Percentiles rank a stretch among this genome's conserved stretches.
phyloP scores from a whole-genome alignment of 2,113 vertebrate species.

The Gymnogyps californianus region DNA sequence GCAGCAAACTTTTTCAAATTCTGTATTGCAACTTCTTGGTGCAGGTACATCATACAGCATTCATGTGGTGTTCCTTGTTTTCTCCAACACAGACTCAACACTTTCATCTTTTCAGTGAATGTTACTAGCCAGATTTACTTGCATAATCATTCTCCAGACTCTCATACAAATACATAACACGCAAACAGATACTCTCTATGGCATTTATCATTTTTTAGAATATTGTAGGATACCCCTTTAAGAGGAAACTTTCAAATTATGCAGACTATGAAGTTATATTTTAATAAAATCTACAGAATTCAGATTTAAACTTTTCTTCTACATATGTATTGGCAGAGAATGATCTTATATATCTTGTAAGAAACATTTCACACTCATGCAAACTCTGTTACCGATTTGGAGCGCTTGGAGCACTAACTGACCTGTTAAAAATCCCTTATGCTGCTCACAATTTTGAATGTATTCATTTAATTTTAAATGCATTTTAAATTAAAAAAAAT shows the following conservation, averaged over 20 bases:
- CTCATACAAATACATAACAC: not conserved
- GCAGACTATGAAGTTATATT: not conserved
- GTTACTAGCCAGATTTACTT: not conserved
- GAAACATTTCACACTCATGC: too few species aligned
- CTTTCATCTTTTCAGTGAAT: not conserved
- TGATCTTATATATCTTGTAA: not conserved
- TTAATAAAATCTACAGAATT: not conserved
- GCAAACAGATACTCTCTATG: not conserved
- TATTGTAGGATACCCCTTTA: not conserved
- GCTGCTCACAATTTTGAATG: too few species aligned
- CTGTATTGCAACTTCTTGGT: not conserved
- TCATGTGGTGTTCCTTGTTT: not conserved
- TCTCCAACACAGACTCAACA: not conserved
- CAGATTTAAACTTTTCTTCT: not conserved
- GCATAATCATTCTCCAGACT: not conserved
- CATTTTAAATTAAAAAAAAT: too few species aligned
- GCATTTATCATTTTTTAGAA: not conserved
- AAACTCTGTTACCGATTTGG: too few species aligned
- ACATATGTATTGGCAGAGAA: not conserved
- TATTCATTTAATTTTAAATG: too few species aligned
- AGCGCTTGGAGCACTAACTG: too few species aligned
- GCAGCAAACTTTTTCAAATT: not conserved
- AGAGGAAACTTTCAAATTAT: not conserved
- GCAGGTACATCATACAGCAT: not conserved
- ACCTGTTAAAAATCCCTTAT: too few species aligned